phyloP scores from a whole-genome alignment of 2,888 invertebrate species.

The Hirtodrosophila trivittata region DNA sequence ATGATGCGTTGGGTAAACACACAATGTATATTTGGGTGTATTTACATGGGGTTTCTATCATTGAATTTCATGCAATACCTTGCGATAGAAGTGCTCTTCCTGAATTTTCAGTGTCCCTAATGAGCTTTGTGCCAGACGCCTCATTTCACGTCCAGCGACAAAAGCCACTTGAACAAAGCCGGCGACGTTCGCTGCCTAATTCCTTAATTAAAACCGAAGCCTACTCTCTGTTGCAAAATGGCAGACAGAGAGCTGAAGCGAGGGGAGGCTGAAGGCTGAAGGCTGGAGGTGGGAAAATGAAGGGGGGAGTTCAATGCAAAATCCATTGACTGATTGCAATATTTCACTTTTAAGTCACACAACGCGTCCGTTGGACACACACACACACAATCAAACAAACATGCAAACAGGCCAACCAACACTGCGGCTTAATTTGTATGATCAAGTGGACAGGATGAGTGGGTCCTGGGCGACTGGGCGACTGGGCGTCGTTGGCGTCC shows the following conservation, averaged over 20 bases:
- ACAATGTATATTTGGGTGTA: too few relatives aligned
- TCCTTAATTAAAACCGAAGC: slow-evolving; percentile 80
- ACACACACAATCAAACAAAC: slow-evolving; percentile 41
- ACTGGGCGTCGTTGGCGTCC: slow-evolving; percentile 39
- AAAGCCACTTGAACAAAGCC: slow-evolving; percentile 60
- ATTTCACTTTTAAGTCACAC: slow-evolving; percentile 75
- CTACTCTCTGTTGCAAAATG: slow-evolving; percentile 48
- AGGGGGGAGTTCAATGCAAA: slow-evolving; percentile 38
- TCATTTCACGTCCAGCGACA: slow-evolving; percentile 49
- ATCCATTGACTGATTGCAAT: slow-evolving; percentile 80
- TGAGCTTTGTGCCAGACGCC: slow-evolving; percentile 64
- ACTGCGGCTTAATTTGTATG: slow-evolving; percentile 76
- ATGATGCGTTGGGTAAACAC: too few relatives aligned
- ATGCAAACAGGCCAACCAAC: slow-evolving; percentile 29
- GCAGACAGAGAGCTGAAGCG: neutral
- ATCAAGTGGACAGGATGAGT: slow-evolving; percentile 37
- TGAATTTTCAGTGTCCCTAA: slow-evolving; percentile 38
- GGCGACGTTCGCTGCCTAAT: slow-evolving; percentile 64
- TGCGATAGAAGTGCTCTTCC: neutral
- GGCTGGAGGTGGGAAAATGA: slow-evolving; percentile 12
- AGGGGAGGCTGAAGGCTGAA: neutral
- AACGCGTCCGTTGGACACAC: slow-evolving; percentile 11
- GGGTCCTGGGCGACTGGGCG: neutral
- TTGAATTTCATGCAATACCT: slow-evolving; percentile 6
- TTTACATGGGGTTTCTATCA: neutral